Evolutionary conservation across 2,888 invertebrate genomes (phyloP).

Genomic region (Malachius bipustulatus): DNA sequence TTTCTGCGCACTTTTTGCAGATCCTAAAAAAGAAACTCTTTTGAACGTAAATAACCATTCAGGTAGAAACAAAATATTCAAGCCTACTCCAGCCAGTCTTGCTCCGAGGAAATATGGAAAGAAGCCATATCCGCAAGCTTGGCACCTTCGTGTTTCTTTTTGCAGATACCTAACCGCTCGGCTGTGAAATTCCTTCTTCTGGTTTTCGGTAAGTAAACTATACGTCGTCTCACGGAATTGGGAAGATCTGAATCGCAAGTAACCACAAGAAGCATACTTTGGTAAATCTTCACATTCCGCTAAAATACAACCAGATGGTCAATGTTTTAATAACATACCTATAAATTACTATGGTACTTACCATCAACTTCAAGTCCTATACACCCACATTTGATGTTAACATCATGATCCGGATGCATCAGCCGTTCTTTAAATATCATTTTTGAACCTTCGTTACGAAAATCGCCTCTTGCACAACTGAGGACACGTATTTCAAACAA

Average conservation of each 20-base stretch:
- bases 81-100: too few species aligned
- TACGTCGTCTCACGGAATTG: conserved; percentile 49
- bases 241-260: conserved; percentile 46
- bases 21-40: too few species aligned
- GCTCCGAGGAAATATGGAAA: too few species aligned
- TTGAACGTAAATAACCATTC: too few species aligned
- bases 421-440: conserved; percentile 29
- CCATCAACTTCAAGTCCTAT: conserved; percentile 32
- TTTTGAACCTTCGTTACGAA: conserved; percentile 35
- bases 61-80: too few species aligned
- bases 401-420: conserved; percentile 27
- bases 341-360: too few species aligned
- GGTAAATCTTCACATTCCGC: conserved; percentile 43
- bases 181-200: conserved; percentile 49
- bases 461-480: conserved; percentile 50
- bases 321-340: too few species aligned
- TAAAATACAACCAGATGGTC: too few species aligned
- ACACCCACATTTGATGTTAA: conserved; percentile 35
- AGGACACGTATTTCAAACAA: conserved; percentile 48
- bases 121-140: conserved; percentile 44
- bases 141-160: conserved; percentile 45
- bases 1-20: too few species aligned
- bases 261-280: conserved; percentile 49
- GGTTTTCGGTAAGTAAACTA: conserved; percentile 48
- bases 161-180: conserved; percentile 47